A percentile compares a stretch with the other conserved stretches of the same genome.
These are phyloP conservation scores for Gnathonemus echidnorhynchus DNA, from an alignment of 2,113 vertebrate species.

Conservation along the genomic window DNA sequence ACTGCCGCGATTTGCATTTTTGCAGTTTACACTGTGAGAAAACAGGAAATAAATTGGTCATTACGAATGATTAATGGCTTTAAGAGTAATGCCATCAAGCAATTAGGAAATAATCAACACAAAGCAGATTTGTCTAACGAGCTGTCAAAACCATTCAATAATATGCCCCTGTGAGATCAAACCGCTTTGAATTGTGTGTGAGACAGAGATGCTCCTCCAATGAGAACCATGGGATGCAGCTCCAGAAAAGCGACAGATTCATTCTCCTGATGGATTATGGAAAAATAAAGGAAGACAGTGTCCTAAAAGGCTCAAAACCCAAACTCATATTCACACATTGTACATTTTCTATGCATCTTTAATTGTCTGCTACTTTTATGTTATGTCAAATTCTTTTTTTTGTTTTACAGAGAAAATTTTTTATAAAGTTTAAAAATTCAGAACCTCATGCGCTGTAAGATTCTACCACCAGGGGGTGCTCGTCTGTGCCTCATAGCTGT, in stretches of 20 bases:
- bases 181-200: not conserved
- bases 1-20: not conserved
- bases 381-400: not conserved
- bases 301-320: not conserved
- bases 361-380: not conserved
- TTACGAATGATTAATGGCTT: not conserved
- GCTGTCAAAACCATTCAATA: conserved; percentile 10
- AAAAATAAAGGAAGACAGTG: not conserved
- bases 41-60: not conserved
- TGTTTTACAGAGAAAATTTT: not conserved
- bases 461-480: not conserved
- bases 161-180: not conserved
- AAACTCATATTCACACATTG: not conserved
- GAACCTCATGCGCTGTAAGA: not conserved
- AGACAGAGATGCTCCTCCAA: not conserved
- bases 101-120: conserved; percentile 9
- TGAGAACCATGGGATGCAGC: not conserved
- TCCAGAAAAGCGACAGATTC: not conserved
- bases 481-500: not conserved
- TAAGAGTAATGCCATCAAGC: not conserved
- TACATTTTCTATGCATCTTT: not conserved
- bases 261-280: not conserved
- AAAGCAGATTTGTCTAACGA: not conserved
- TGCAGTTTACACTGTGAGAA: not conserved
- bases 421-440: not conserved